Evolutionary conservation across 1,140 invertebrate species (phyloP), one percentile per base, ranked within the genome.

Genomic region (Planococcus citri): DNA sequence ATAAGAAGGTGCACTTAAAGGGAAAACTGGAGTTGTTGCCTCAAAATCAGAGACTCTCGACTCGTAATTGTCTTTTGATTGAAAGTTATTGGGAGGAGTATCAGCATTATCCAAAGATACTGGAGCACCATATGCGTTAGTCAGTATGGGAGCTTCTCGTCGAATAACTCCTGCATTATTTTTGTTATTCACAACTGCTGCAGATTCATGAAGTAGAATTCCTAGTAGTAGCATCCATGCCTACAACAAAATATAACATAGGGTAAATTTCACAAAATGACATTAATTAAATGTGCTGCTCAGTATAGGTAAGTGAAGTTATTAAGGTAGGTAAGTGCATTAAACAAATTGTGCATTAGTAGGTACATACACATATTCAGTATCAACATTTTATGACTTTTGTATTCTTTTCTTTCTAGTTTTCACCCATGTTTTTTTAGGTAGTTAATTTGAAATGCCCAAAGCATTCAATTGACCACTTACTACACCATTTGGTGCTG

Each of bases 61-160:
- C 25, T 76, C 76, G 37, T 75, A 75, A 64, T 74, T 72, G 0
- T 72, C 27, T 27, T 73, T 70, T 9, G 76, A 76, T 27, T 51
- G 41, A 51, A 17, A 17, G 17, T 51, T 2, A 2, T 3, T 3
- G 17, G 75, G 76, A 9, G 77, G 76, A 57, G 73, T 73, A 51
- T 72, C 72, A 0, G 68, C 61, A 60, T 58, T 38, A 69, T 72
- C 69, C 58, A 71, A 70, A 22, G 72, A 71, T 20, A 70, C 51
- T 29, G 74, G 72, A 58, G 70, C 37, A 21, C 68, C 72, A 69
- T 73, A 74, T 9, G 73, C 71, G 25, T 73, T 24, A 73, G 73
- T 67, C 72, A 72, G 12, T 29, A 72, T 73, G 29, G 79, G 79
- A 68, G 76, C 75, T 25, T 77, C 78, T 64, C 20, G 3, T 64